Conservation (phyloP, 2,888 invertebrate genomes). For the Cephalotes varians region DNA sequence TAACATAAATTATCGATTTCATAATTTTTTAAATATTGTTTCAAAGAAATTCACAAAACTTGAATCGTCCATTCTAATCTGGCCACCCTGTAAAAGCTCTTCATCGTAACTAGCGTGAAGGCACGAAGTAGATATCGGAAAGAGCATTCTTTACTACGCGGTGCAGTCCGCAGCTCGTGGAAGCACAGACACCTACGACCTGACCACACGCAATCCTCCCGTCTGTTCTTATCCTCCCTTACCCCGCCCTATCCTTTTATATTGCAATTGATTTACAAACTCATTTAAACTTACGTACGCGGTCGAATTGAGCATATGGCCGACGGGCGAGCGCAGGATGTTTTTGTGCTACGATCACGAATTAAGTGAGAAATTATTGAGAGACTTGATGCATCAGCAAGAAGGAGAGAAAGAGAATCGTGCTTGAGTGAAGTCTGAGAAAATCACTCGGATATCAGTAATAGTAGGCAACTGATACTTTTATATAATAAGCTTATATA, state of each 20-base stretch:
- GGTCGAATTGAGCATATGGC: conserved; percentile 54
- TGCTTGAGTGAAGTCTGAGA: neutral
- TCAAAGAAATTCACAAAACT: too few relatives aligned
- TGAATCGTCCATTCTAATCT: neutral
- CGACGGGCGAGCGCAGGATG: conserved; percentile 40
- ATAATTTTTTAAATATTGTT: neutral
- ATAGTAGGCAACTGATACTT: neutral
- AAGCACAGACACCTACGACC: conserved; percentile 50
- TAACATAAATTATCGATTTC: neutral
- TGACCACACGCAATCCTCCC: conserved; percentile 64
- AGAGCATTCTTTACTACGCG: conserved; percentile 22
- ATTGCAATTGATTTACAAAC: conserved; percentile 52
- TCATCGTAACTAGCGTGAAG: conserved; percentile 23
- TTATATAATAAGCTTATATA: neutral
- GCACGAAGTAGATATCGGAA: conserved; percentile 26
- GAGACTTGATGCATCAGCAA: conserved; percentile 3
- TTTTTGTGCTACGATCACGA: conserved; percentile 43
- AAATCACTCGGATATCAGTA: neutral
- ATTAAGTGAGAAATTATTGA: conserved; percentile 48
- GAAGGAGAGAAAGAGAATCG: conserved; percentile 4
- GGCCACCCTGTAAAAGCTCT: conserved; percentile 33
- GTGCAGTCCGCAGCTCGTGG: conserved; percentile 39
- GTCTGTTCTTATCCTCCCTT: neutral
- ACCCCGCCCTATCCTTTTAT: neutral
- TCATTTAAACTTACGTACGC: conserved; percentile 58